A percentile compares a stretch with the other conserved stretches of the same genome.
These are phyloP conservation scores for Lepus oiostolus DNA, from an alignment of 2,797 vertebrate genomes.

Conservation along the genomic window DNA sequence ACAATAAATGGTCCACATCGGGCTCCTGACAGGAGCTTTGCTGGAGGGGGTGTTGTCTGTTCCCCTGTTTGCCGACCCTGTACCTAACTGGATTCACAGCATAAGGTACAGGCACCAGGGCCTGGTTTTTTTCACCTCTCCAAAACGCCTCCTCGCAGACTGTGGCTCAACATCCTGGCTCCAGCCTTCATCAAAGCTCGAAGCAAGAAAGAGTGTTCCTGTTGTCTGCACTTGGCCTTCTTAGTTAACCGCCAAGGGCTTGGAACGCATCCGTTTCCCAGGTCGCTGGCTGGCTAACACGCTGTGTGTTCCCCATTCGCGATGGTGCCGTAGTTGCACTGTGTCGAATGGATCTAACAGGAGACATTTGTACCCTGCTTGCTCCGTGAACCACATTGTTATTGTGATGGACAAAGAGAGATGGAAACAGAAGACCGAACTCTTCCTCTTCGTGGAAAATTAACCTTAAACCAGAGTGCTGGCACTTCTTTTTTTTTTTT, in stretches of 20 bases:
- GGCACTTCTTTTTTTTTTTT: conserved; percentile 27
- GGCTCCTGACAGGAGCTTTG: neutral
- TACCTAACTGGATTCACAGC: neutral
- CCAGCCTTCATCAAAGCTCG: neutral
- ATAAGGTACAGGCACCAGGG: too few relatives aligned
- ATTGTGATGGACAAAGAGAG: neutral
- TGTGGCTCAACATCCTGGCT: neutral
- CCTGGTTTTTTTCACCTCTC: neutral
- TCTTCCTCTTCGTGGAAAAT: conserved; percentile 54
- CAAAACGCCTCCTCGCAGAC: neutral
- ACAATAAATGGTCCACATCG: accelerated
- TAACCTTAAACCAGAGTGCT: conserved; percentile 29
- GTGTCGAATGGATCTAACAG: accelerated
- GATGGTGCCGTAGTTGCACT: neutral
- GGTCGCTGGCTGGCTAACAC: neutral
- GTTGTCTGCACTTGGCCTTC: neutral
- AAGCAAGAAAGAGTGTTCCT: neutral
- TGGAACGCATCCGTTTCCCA: accelerated
- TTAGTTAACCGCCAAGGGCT: neutral
- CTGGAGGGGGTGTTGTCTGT: neutral
- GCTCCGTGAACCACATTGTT: neutral
- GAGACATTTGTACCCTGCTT: neutral
- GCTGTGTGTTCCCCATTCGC: neutral
- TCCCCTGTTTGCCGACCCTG: neutral
- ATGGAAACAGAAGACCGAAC: neutral